Conservation (phyloP, 2,113 vertebrate species). For the Corythornis vintsioides region DNA sequence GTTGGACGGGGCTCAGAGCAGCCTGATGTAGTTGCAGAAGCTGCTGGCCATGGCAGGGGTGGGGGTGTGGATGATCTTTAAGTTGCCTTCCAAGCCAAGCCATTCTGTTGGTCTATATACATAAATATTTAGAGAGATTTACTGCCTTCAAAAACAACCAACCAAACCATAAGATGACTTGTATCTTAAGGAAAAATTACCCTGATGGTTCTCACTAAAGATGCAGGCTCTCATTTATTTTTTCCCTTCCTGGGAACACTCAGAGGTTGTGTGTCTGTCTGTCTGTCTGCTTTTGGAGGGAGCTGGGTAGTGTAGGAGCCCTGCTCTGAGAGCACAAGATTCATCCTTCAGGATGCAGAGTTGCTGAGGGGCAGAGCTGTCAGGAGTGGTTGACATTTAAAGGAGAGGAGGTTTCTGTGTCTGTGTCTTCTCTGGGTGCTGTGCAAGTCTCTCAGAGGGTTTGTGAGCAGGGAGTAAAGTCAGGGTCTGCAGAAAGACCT, state of each 20-base stretch:
- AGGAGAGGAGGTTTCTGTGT: neutral
- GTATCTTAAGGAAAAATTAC: neutral
- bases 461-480: neutral
- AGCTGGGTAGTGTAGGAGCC: neutral
- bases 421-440: neutral
- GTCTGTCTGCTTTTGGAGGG: neutral
- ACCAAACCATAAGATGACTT: neutral
- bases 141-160: neutral
- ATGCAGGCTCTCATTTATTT: neutral
- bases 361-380: slow-evolving; percentile 39
- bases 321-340: neutral
- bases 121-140: neutral
- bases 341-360: slow-evolving; percentile 29
- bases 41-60: too few relatives aligned
- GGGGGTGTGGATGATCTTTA: too few relatives aligned
- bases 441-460: neutral
- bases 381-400: slow-evolving; percentile 25
- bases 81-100: too few relatives aligned
- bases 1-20: neutral
- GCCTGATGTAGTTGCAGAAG: too few relatives aligned
- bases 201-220: neutral
- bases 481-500: neutral
- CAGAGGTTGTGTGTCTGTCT: neutral
- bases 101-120: too few relatives aligned
- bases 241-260: neutral